Evolutionary conservation across 2,888 invertebrate species (phyloP).

Genomic region (Troilus luridus): DNA sequence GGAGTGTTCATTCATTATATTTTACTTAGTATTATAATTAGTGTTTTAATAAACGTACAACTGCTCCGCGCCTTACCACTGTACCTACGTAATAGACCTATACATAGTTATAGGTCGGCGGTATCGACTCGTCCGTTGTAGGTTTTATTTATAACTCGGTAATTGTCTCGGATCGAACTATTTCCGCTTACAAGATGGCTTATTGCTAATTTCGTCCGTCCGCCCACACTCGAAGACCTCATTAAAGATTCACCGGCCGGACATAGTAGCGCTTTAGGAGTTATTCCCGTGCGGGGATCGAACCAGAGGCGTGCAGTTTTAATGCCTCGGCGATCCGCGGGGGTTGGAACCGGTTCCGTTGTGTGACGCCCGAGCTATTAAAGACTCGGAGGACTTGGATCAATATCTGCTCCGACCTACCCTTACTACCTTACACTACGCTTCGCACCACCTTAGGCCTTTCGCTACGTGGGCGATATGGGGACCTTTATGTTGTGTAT

Average conservation of each 20-base stretch:
- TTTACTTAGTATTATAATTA: not conserved
- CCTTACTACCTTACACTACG: slow-evolving; percentile 26
- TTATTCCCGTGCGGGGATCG: not conserved
- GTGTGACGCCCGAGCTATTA: not conserved
- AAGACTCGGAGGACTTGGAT: not conserved
- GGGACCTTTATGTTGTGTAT: too few relatives aligned
- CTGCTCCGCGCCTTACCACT: not conserved
- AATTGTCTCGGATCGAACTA: not conserved
- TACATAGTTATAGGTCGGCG: not conserved
- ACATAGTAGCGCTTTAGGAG: not conserved
- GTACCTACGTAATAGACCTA: not conserved
- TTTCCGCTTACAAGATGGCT: not conserved
- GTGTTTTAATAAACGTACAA: not conserved
- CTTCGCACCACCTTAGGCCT: not conserved
- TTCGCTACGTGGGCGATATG: too few relatives aligned
- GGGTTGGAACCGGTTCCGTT: not conserved
- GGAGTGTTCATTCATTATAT: too few relatives aligned
- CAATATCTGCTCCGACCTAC: slow-evolving; percentile 32
- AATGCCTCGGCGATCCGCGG: not conserved
- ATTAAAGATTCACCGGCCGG: not conserved
- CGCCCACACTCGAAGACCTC: not conserved
- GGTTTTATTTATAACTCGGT: not conserved
- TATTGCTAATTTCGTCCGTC: not conserved
- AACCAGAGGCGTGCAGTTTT: not conserved
- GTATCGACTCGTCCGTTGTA: not conserved